Evolutionary conservation across 2,888 invertebrate species (phyloP), one percentile per base, ranked within the genome.

Genomic region (Pollenia labialis): DNA sequence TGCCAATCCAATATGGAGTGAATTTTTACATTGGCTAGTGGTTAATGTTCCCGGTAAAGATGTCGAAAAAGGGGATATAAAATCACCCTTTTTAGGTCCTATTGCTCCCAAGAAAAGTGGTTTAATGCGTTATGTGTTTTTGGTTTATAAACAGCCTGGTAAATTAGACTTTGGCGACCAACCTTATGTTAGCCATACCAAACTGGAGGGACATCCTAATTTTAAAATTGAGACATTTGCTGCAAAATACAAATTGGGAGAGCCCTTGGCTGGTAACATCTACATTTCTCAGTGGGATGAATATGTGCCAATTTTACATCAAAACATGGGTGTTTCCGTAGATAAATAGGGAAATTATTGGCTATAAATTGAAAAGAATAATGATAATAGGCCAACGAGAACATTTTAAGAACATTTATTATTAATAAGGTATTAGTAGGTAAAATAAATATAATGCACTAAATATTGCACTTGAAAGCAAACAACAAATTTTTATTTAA

Each of bases 1-100:
- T 62, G 92, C 94, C 46, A 95, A 96, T 46, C 98, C 98, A 0
- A 96, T 94, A 88, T 96, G 95, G 92, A 95, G 97, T 64, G 98
- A 98, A 92, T 98, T 97, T 48, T 96, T 97, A 89, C 98, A 98
- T 93, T 98, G 98, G 98, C 93, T 98, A n/a, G 96, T 98, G 0
- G 96, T 95, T 16, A 98, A 98, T 92, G 96, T 99, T 88, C 97
- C 96, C 16, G 97, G 97, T 12, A 92, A 90, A 88, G 94, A 96
- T 87, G 91, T 98, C 2, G 91, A 92, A 0, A 94, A 95, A 10
- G 98, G 98, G 12, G 96, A 97, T 87, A 94, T 94, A 0, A 94
- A 98, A 0, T 95, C 96, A 0, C 95, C 95, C 10, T 98, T 97
- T 93, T 93, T 97, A 68, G 98, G 98, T 16, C 95, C 98, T 6